Evolutionary conservation across 2,888 invertebrate species (phyloP), one percentile per base, ranked within the genome.

Genomic region (Sialis fuliginosa): DNA sequence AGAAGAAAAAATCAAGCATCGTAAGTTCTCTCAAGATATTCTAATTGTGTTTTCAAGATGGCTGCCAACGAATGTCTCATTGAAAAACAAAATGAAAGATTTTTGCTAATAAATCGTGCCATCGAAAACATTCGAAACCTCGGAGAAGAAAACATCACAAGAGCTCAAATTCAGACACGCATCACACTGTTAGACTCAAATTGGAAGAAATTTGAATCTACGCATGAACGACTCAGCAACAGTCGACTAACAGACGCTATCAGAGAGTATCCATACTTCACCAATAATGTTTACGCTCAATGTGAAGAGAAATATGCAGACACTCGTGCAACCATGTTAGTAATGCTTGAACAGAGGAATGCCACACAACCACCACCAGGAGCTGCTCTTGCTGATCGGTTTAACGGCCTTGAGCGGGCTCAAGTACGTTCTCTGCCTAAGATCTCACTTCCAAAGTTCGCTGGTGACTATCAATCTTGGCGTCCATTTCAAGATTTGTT

Each of bases 401-500:
- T 4, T 9, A n/a, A 9, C 35, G 10, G 10, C 35, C 4, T n/a
- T 35, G 35, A 4, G 4, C 35, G 10, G 10, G 35, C 35, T 35
- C 35, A 35, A n/a, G 9, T n/a, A n/a, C 35, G 35, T 35, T 35
- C 35, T 10, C 41, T 50, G 6, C 50, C 47, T 1, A 42, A 45
- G 2, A 50, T 50, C 31, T 35, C 34, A 22, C 42, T 49, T 34
- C 48, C 48, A 5, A 42, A 31, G 2, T 51, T 51, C 39, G 42
- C 46, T 1, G 51, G 47, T 1, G 35, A 39, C 30, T 5, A 22
- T 22, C 22, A 22, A 22, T 22, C 22, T 22, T 50, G 48, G 50
- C n/a, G 34, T 7, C 32, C 46, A n/a, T 50, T 52, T 22, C 34
- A 40, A 35, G 52, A 49, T 37, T n/a, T 52, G 1, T 52, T 52